phyloP scores from a whole-genome alignment of 2,888 invertebrate species.

The Dolichopus griseipennis region DNA sequence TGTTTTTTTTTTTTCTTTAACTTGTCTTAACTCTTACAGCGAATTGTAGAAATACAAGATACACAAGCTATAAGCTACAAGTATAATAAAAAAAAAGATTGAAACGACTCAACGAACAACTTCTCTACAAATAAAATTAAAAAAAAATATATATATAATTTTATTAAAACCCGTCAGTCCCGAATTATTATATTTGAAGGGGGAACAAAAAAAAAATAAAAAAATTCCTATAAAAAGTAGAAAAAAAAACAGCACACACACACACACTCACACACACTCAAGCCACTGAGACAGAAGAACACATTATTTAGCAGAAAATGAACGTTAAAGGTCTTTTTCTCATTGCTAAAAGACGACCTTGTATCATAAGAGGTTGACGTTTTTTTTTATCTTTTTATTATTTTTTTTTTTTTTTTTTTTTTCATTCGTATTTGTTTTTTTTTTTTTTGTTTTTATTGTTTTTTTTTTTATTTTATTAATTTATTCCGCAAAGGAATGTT shows the following conservation, averaged over 20 bases:
- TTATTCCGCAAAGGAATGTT: conserved; percentile 18
- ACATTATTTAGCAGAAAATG: not conserved
- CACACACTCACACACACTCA: too few relatives aligned
- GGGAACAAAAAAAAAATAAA: too few relatives aligned
- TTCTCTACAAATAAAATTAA: too few relatives aligned
- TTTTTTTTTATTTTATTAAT: not conserved
- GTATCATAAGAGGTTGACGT: not conserved
- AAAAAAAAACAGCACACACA: not conserved
- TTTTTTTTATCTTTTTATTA: not conserved
- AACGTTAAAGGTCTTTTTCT: conserved; percentile 1
- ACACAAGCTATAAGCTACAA: too few relatives aligned
- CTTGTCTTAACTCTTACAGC: too few relatives aligned
- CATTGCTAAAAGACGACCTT: conserved; percentile 6
- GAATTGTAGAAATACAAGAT: too few relatives aligned
- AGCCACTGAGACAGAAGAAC: not conserved
- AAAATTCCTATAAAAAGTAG: conserved; percentile 1
- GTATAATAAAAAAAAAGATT: too few relatives aligned
- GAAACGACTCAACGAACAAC: too few relatives aligned
- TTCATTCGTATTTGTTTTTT: too few relatives aligned
- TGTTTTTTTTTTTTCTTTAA: too few relatives aligned
- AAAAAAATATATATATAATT: too few relatives aligned
- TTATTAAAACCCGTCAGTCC: not conserved
- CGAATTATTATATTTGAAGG: not conserved
- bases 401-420: not conserved
- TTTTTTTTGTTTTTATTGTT: not conserved